Conservation (phyloP, 2,797 vertebrate genomes). For the Leptatherina wallacei region DNA sequence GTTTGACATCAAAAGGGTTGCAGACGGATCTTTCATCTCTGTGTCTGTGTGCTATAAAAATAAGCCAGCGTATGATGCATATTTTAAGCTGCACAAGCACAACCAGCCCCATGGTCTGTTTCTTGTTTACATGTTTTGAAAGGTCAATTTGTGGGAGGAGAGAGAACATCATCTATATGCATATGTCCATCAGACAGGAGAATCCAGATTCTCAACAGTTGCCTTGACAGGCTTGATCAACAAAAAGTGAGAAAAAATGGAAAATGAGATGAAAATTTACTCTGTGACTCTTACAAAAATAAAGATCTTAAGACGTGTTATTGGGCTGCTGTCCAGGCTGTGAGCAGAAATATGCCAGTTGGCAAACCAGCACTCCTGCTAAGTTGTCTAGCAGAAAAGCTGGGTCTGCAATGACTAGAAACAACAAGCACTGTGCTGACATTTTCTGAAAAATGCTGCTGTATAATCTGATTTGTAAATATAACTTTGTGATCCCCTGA, state of each 20-base stretch:
- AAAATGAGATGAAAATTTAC: conserved; percentile 59
- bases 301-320: conserved; percentile 64
- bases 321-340: conserved; percentile 62
- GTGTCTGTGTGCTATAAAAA: conserved; percentile 35
- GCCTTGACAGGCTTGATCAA: conserved; percentile 55
- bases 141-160: conserved; percentile 58
- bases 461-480: conserved; percentile 42
- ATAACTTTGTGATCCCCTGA: conserved; percentile 12
- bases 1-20: conserved; percentile 43
- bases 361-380: conserved; percentile 62
- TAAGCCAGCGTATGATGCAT: conserved; percentile 28
- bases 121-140: conserved; percentile 39
- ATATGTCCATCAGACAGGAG: conserved; percentile 51
- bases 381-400: conserved; percentile 52
- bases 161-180: conserved; percentile 57
- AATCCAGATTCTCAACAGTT: conserved; percentile 50
- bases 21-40: conserved; percentile 44
- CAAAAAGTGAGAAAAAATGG: conserved; percentile 57
- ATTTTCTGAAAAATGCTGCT: conserved; percentile 38
- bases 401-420: conserved; percentile 49
- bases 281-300: conserved; percentile 57
- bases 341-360: conserved; percentile 67
- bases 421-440: conserved; percentile 42
- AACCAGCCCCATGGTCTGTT: conserved; percentile 18
- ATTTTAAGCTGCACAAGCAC: conserved; percentile 37